Percentiles rank a stretch among this genome's conserved stretches.
Conservation (phyloP, 1,140 invertebrate genomes). For the Hycleus cichorii region DNA sequence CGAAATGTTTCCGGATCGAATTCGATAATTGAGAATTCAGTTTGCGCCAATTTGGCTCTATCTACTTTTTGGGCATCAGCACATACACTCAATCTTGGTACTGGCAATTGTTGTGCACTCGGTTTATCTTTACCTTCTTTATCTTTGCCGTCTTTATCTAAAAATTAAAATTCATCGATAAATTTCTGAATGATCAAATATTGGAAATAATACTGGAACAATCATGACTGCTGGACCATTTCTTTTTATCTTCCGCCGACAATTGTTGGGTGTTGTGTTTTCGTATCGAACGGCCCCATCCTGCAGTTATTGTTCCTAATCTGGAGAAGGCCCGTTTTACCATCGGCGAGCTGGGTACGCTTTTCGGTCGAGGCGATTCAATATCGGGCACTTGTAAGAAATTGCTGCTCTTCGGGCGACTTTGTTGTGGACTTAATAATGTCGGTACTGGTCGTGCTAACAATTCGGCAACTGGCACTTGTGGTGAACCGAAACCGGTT, state of each 20-base stretch:
- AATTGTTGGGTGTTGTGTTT: conserved; percentile 60
- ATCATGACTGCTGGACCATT: conserved; percentile 86
- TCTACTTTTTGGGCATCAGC: conserved; percentile 92
- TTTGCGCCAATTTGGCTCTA: conserved; percentile 80
- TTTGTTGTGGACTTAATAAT: conserved; percentile 65
- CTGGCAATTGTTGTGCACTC: conserved; percentile 60
- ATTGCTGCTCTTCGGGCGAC: conserved; percentile 81
- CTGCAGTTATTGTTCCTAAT: conserved; percentile 79
- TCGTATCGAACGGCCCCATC: conserved; percentile 78
- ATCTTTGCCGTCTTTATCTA: conserved; percentile 60
- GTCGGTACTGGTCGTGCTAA: conserved; percentile 77
- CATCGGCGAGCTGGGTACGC: conserved; percentile 90
- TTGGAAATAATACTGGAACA: conserved; percentile 63
- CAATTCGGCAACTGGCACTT: conserved; percentile 83
- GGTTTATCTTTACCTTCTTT: conserved; percentile 72
- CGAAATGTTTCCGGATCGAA: conserved; percentile 91
- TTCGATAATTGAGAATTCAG: conserved; percentile 92
- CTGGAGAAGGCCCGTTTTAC: conserved; percentile 85
- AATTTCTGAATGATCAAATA: background rate
- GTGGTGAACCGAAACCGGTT: conserved; percentile 86
- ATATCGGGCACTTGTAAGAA: conserved; percentile 63
- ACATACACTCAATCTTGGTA: conserved; percentile 83
- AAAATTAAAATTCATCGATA: conserved; percentile 6
- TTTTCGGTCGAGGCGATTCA: conserved; percentile 67
- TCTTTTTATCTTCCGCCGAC: conserved; percentile 80